These are phyloP conservation scores for Matsumurasca onukii DNA, from an alignment of 1,140 invertebrate genomes.

Conservation along the genomic window DNA sequence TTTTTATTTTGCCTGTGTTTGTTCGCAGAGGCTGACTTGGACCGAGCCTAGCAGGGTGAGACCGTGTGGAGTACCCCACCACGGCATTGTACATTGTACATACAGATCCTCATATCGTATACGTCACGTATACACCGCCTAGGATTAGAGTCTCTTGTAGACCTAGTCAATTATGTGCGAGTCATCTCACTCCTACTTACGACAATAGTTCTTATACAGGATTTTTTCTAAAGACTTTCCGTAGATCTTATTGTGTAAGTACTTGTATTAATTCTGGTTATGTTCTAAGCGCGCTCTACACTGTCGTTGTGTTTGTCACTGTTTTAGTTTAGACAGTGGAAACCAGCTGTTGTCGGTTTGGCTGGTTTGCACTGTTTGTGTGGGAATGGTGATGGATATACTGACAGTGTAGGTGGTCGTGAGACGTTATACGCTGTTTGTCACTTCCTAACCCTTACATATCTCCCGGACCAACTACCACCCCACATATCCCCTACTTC, in stretches of 20 bases:
- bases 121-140: not conserved
- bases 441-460: not conserved
- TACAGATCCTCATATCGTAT: slow-evolving; percentile 8
- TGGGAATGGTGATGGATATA: not conserved
- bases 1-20: slow-evolving; percentile 26
- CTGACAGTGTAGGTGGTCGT: not conserved
- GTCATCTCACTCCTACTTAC: slow-evolving; percentile 33
- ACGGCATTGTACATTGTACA: slow-evolving; percentile 46
- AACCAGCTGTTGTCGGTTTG: not conserved
- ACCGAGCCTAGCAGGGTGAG: slow-evolving; percentile 57
- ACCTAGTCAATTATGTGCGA: slow-evolving; percentile 38
- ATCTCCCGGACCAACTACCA: not conserved
- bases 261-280: slow-evolving; percentile 19
- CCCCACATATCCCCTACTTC: slow-evolving; percentile 18
- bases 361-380: not conserved
- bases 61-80: slow-evolving; percentile 52
- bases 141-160: slow-evolving; percentile 29
- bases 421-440: not conserved
- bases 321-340: not conserved
- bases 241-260: slow-evolving; percentile 25
- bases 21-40: slow-evolving; percentile 54
- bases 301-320: not conserved
- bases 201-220: slow-evolving; percentile 41
- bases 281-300: slow-evolving; percentile 2
- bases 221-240: slow-evolving; percentile 35